phyloP scores from a whole-genome alignment of 2,888 invertebrate genomes.

The Lithosia quadra region DNA sequence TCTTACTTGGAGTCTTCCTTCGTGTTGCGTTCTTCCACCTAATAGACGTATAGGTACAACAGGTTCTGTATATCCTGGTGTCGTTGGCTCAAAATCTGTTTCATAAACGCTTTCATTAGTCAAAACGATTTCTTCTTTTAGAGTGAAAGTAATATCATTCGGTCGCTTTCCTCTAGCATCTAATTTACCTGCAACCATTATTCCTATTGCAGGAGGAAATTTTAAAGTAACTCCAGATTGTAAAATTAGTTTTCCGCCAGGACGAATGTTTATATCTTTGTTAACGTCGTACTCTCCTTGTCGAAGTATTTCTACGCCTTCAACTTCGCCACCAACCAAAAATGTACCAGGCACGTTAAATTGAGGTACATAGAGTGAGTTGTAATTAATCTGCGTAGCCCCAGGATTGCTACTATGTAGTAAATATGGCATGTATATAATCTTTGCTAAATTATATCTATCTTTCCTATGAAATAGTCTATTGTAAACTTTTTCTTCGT shows the following conservation, averaged over 20 bases:
- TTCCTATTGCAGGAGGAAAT: slow-evolving; percentile 97
- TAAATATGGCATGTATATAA: slow-evolving; percentile 96
- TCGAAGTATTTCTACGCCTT: slow-evolving; percentile 94
- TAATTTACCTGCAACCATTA: slow-evolving; percentile 97
- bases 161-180: slow-evolving; percentile 93
- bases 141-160: slow-evolving; percentile 92
- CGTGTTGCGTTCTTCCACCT: slow-evolving; percentile 92
- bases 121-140: slow-evolving; percentile 92
- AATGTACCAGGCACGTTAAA: slow-evolving; percentile 91
- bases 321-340: slow-evolving; percentile 96
- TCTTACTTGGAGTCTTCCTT: slow-evolving; percentile 95
- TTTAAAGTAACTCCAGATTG: slow-evolving; percentile 95
- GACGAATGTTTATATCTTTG: slow-evolving; percentile 97
- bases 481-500: slow-evolving; percentile 91
- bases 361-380: slow-evolving; percentile 92
- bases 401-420: slow-evolving; percentile 96
- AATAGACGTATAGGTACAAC: slow-evolving; percentile 92
- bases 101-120: slow-evolving; percentile 88
- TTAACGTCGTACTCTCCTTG: slow-evolving; percentile 96
- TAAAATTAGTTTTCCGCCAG: slow-evolving; percentile 96
- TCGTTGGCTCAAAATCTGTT: slow-evolving; percentile 87
- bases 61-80: slow-evolving; percentile 87
- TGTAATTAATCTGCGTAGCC: slow-evolving; percentile 92
- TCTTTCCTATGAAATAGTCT: slow-evolving; percentile 95
- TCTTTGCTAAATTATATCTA: slow-evolving; percentile 97